Evolutionary conservation across 2,113 vertebrate genomes (phyloP).

Genomic region (Seriola dumerili): DNA sequence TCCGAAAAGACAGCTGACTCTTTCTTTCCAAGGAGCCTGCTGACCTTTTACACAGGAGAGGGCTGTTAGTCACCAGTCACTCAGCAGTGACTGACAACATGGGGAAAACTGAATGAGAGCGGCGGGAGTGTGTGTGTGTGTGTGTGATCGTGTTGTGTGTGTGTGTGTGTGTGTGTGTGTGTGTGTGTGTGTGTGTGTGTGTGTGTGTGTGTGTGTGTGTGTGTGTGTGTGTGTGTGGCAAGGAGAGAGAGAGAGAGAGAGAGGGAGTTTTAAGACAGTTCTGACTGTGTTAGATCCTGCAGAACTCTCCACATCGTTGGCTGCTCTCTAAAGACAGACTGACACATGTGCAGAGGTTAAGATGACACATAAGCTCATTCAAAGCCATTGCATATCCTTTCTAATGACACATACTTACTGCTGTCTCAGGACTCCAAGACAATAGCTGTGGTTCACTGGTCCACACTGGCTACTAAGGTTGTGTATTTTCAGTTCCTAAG

Average conservation of each 20-base stretch:
- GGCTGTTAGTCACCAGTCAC: conserved; percentile 79
- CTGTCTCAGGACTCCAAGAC: conserved; percentile 60
- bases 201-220: conserved; percentile 19
- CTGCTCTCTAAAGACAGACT: conserved; percentile 57
- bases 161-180: conserved; percentile 17
- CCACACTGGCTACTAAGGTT: conserved; percentile 47
- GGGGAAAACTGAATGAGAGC: conserved; percentile 72
- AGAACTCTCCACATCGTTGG: conserved; percentile 51
- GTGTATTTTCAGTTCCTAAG: conserved; percentile 68
- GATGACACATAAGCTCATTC: conserved; percentile 65
- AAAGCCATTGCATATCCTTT: conserved; percentile 63
- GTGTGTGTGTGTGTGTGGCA: conserved; percentile 19
- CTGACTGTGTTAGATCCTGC: conserved; percentile 38
- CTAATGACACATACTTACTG: conserved; percentile 60
- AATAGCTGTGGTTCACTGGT: conserved; percentile 48
- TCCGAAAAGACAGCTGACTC: conserved; percentile 77
- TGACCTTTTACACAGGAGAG: conserved; percentile 73
- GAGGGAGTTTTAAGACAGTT: conserved; percentile 34
- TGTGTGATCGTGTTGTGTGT: conserved; percentile 25
- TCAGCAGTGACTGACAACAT: conserved; percentile 78
- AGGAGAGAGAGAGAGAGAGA: background rate
- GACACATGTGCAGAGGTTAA: conserved; percentile 71
- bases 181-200: conserved; percentile 6
- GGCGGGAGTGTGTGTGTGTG: background rate
- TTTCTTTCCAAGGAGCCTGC: conserved; percentile 65